Evolutionary conservation across 2,888 invertebrate genomes (phyloP).

Genomic region (Lissocephala sabroskyi): DNA sequence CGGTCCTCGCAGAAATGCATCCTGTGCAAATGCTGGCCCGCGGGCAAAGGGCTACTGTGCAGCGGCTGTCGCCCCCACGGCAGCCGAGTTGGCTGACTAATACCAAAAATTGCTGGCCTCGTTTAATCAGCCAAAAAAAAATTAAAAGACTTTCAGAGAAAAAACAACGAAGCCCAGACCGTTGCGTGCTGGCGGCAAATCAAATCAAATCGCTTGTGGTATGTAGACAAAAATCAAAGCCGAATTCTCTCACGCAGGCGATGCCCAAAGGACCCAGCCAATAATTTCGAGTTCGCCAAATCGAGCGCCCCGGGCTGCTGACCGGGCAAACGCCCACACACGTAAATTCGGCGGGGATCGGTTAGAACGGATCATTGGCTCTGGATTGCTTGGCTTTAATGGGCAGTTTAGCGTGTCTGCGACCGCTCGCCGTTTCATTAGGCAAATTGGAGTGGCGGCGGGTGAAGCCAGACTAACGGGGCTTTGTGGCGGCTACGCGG

Average conservation of each 20-base stretch:
- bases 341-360: neutral
- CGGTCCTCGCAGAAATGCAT: too few species aligned
- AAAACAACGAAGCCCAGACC: too few species aligned
- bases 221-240: constrained; percentile 1
- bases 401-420: too few species aligned
- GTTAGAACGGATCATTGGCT: neutral
- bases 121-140: neutral
- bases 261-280: neutral
- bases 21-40: too few species aligned
- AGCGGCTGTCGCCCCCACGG: too few species aligned
- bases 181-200: constrained; percentile 18
- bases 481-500: neutral
- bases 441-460: constrained; percentile 1
- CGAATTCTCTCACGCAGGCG: constrained; percentile 20
- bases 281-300: neutral
- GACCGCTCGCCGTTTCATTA: constrained; percentile 2
- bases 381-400: neutral
- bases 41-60: too few species aligned
- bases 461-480: neutral
- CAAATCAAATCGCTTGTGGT: constrained; percentile 5
- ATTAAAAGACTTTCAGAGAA: neutral
- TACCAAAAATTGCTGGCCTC: too few species aligned
- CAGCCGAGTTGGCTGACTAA: too few species aligned
- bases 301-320: neutral
- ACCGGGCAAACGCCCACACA: constrained; percentile 8